Base-by-base conservation (phyloP, 2,797 vertebrate genomes). In the Danio tinwini region DNA sequence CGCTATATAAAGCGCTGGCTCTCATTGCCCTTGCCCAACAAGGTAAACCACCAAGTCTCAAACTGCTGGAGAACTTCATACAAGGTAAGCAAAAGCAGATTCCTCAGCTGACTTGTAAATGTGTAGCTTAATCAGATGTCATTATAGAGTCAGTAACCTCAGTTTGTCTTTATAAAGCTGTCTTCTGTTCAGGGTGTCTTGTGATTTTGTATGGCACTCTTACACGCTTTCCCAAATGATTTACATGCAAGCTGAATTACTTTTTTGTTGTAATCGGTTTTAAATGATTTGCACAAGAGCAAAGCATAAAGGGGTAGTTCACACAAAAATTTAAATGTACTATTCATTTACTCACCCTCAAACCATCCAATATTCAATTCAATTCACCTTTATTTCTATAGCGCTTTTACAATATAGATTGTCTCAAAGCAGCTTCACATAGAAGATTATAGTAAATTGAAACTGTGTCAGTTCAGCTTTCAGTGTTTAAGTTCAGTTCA, bases 21-120 rank as follows among this genome's bases (percentile, higher is more conserved):
- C 79, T 94, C 82, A 93, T 94, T 61, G 94, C 93, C 6, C 82
- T 94, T 1, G 94, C 94, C 74, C 94, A 94, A 81, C 93, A 95
- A 87, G 93, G 94, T 44, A 94, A 94, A 85, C 91, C 92, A 52
- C 94, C 93, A 0, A 93, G 91, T 59, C 90, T 89, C 68, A 94
- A 94, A 87, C 92, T 93, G 17, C 59, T 94, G 86, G 92, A 95
- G 78, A 94, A 91, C 83, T 93, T 87, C 89, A 92, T 93, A 86
- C 93, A 92, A 90, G 94, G 94, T 94, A 86, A 74, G 87, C 59
- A 76, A 65, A 40, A 21, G 47, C 29, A 58, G 44, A 29, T 53
- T 53, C 29, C 63, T 74, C 68, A 76, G 75, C 69, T 81, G 74
- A 73, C 82, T 39, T 55, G 70, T 86, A 50, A 88, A 87, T 42